These are phyloP conservation scores for Lepidurus couesii DNA, from an alignment of 1,140 invertebrate genomes.

Conservation along the genomic window DNA sequence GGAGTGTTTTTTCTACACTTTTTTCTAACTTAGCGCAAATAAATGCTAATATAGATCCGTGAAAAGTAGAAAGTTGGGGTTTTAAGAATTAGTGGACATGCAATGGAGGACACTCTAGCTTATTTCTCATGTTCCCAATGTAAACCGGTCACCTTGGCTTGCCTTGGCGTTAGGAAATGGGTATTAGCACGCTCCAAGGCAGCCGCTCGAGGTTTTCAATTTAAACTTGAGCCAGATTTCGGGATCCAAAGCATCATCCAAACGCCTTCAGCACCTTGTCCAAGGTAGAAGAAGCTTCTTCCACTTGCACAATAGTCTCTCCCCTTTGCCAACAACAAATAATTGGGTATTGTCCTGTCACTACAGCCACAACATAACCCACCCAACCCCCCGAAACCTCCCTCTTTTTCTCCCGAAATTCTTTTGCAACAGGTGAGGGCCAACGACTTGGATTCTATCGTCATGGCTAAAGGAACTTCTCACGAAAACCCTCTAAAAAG, in stretches of 20 bases:
- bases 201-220: background rate
- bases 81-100: too few relatives aligned
- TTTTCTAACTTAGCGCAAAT: too few relatives aligned
- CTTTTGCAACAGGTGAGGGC: conserved; percentile 13
- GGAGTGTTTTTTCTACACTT: too few relatives aligned
- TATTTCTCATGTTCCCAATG: background rate
- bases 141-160: conserved; percentile 9
- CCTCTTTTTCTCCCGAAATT: background rate
- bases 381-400: background rate
- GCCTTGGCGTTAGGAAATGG: background rate
- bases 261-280: background rate
- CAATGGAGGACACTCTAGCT: background rate
- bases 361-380: background rate
- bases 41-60: too few relatives aligned
- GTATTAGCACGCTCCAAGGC: conserved; percentile 11
- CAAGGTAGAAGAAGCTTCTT: background rate
- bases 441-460: conserved; percentile 15
- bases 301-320: background rate
- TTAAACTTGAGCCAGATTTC: background rate
- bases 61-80: too few relatives aligned
- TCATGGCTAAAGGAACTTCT: conserved; percentile 13
- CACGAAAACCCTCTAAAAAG: background rate
- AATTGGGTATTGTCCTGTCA: conserved; percentile 10
- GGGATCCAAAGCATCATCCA: background rate
- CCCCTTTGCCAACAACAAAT: background rate